These are phyloP conservation scores for Diadophis punctatus DNA, from an alignment of 2,113 vertebrate genomes.

Conservation along the genomic window DNA sequence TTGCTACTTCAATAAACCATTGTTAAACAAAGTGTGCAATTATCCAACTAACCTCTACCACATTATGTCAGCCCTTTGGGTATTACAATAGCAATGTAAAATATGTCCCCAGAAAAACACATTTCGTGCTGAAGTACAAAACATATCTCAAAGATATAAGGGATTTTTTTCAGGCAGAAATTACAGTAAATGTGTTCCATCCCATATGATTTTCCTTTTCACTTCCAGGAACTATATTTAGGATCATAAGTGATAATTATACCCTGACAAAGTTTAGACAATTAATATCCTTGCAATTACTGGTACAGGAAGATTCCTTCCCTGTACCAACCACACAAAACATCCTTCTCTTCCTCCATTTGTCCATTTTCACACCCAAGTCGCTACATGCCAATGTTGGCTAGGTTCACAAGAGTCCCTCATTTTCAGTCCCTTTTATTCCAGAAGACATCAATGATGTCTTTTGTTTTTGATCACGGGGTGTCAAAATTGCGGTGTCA, in stretches of 20 bases:
- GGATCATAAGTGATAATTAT: not conserved
- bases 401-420: not conserved
- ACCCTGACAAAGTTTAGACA: not conserved
- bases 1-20: not conserved
- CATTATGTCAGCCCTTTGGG: not conserved
- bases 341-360: not conserved
- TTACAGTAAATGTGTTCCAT: not conserved
- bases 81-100: not conserved
- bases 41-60: not conserved
- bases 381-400: not conserved
- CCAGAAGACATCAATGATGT: not conserved
- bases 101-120: not conserved
- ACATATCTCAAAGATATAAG: not conserved
- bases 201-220: not conserved
- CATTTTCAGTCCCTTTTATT: not conserved
- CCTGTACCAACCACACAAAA: not conserved
- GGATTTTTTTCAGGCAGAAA: not conserved
- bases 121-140: not conserved
- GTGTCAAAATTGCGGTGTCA: no score
- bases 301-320: slow-evolving; percentile 1
- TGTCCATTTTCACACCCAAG: not conserved
- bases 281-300: not conserved
- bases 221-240: not conserved
- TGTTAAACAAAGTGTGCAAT: not conserved
- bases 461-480: not conserved